Percentiles rank a stretch among this genome's conserved stretches.
These are phyloP conservation scores for Drosophila flavopinicola DNA, from an alignment of 2,888 invertebrate genomes.

Conservation along the genomic window DNA sequence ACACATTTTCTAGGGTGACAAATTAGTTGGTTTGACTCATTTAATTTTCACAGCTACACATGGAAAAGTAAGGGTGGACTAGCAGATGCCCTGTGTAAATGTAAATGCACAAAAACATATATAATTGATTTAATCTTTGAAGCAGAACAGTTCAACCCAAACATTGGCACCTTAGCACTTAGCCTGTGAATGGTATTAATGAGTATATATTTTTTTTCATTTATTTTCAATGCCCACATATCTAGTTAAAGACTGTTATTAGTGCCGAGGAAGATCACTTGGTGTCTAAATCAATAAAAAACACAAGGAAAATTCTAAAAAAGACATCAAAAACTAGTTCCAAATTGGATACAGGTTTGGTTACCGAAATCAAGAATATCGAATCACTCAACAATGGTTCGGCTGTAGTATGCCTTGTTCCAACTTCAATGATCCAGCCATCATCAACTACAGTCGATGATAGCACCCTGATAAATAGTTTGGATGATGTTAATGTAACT, in stretches of 20 bases:
- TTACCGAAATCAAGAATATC: background rate
- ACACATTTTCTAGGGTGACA: too few species aligned
- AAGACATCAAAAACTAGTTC: constrained; percentile 15
- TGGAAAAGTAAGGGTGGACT: too few species aligned
- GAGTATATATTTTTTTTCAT: too few species aligned
- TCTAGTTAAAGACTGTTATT: constrained; percentile 37
- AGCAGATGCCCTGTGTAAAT: too few species aligned
- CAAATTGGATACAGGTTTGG: constrained; percentile 8
- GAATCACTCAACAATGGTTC: constrained; percentile 3
- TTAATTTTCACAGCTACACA: too few species aligned
- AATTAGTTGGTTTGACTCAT: too few species aligned
- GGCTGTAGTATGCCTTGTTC: background rate
- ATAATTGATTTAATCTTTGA: too few species aligned
- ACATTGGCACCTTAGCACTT: too few species aligned
- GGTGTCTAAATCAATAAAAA: constrained; percentile 38
- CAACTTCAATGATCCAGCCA: background rate
- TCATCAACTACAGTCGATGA: background rate
- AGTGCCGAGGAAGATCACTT: constrained; percentile 66
- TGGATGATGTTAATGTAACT: constrained; percentile 2
- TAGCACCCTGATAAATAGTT: background rate
- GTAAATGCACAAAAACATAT: too few species aligned
- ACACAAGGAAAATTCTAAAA: constrained; percentile 12
- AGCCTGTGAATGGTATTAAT: too few species aligned
- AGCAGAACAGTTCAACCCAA: too few species aligned
- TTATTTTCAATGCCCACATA: background rate